phyloP scores from a whole-genome alignment of 2,797 vertebrate genomes.

The Neosalanx taihuensis region DNA sequence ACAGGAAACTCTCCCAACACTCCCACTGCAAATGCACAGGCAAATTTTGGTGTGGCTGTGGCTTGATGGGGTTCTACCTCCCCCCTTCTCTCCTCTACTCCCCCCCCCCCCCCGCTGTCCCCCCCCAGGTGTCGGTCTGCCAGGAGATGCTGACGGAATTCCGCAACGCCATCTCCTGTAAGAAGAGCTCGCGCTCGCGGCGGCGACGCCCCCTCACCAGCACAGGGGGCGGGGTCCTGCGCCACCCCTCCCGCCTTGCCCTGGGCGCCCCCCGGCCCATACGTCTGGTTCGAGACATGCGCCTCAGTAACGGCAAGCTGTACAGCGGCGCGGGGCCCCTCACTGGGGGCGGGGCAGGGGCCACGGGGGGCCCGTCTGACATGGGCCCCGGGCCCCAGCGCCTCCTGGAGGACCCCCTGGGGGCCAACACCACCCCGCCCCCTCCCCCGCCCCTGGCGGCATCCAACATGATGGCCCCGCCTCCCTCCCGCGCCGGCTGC shows the following conservation, averaged over 20 bases:
- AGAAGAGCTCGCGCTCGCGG: conserved; percentile 84
- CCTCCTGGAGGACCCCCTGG: conserved; percentile 69
- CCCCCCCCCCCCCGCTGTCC: conserved; percentile 4
- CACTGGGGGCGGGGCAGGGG: conserved; percentile 38
- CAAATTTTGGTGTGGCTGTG: too few relatives aligned
- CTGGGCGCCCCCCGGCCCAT: conserved; percentile 74
- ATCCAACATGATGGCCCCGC: conserved; percentile 50
- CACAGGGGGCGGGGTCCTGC: conserved; percentile 62
- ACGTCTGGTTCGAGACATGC: conserved; percentile 82
- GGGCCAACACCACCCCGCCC: conserved; percentile 47
- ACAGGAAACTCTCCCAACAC: too few relatives aligned
- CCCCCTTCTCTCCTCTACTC: not conserved
- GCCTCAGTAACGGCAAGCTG: conserved; percentile 87
- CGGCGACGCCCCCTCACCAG: conserved; percentile 68
- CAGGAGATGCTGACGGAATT: conserved; percentile 90
- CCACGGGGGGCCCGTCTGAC: conserved; percentile 46
- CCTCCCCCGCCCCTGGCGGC: conserved; percentile 35
- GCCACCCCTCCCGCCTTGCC: conserved; percentile 72
- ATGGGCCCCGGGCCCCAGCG: conserved; percentile 74
- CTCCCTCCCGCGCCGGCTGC: conserved; percentile 74
- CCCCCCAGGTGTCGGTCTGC: conserved; percentile 81
- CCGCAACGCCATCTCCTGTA: conserved; percentile 84
- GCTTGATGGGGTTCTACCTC: too few relatives aligned
- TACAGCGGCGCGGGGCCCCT: conserved; percentile 73
- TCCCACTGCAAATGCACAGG: too few relatives aligned